Evolutionary conservation across 2,113 vertebrate species (phyloP), one percentile per base, ranked within the genome.

Genomic region (Eleginops maclovinus): DNA sequence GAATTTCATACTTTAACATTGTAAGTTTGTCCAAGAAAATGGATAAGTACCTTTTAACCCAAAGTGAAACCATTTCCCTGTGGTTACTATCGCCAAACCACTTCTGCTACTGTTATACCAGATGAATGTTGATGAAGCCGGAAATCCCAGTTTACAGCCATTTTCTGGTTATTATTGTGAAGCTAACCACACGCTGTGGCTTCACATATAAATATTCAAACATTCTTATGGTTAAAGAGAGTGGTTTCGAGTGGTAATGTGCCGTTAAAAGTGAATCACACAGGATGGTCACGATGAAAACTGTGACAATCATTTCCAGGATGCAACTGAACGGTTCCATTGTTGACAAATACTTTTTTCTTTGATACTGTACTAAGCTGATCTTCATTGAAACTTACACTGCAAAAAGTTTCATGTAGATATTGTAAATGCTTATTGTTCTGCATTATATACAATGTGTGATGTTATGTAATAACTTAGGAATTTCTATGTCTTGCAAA

Each of bases 81-180:
- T 36, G 79, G 77, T 80, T 69, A 56, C 66, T 41, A 17, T 58
- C 22, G 59, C 56, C 12, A 78, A 83, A 75, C 71, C 61, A n/a
- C 69, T 17, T 63, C 63, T 63, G 69, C 71, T 63, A 56, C 67
- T 61, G 40, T 47, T 46, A 13, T 26, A 62, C 21, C 46, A 31
- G 81, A 84, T n/a, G 66, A 71, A n/a, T 40, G 44, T 44, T 65
- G 41, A 77, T 68, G 61, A 74, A 47, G 71, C 55, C 43, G 69
- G 58, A 77, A 79, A 79, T 75, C 55, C 58, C 36, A 26, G 14
- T 75, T 64, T 80, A 56, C 69, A 76, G 75, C n/a, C 54, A 71
- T 89, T 81, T 63, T 82, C 26, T 73, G 53, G 51, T 67, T 43
- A 75, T 79, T 43, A 75, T 79, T 87, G 70, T 81, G 69, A 66